Conservation (phyloP, 2,888 invertebrate genomes). For the Thereva nobilitata region DNA sequence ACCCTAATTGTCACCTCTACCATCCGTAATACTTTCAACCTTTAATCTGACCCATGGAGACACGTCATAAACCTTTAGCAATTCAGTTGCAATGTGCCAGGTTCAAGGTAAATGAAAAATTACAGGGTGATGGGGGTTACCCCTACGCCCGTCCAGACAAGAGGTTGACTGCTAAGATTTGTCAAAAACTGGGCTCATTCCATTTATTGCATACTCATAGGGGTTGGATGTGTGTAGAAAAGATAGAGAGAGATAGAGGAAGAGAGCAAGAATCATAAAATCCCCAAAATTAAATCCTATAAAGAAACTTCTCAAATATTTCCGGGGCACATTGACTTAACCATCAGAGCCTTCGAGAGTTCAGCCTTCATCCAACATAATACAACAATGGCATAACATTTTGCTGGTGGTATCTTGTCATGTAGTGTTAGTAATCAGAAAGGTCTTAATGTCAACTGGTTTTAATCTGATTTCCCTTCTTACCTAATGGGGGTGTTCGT, state of each 20-base stretch:
- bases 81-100: constrained; percentile 6
- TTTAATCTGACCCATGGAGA: no score
- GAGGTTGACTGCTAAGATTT: constrained; percentile 2
- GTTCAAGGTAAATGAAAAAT: constrained; percentile 17
- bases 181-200: constrained; percentile 4
- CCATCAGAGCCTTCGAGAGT: neutral
- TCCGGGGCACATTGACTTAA: neutral
- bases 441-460: constrained; percentile 41
- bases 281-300: constrained; percentile 38
- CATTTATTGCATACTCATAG: no score
- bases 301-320: constrained; percentile 22
- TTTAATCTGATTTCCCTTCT: constrained; percentile 41
- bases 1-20: no score
- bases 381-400: neutral
- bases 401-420: constrained; percentile 24
- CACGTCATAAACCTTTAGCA: neutral
- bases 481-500: constrained; percentile 36
- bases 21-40: no score
- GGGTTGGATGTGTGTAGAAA: no score
- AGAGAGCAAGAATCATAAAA: constrained; percentile 31
- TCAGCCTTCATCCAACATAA: neutral
- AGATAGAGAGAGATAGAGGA: no score
- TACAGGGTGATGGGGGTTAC: neutral
- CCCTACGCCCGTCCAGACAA: neutral
- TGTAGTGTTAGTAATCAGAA: constrained; percentile 39